Evolutionary conservation across 1,140 invertebrate species (phyloP).

Genomic region (Calliopsis andreniformis): DNA sequence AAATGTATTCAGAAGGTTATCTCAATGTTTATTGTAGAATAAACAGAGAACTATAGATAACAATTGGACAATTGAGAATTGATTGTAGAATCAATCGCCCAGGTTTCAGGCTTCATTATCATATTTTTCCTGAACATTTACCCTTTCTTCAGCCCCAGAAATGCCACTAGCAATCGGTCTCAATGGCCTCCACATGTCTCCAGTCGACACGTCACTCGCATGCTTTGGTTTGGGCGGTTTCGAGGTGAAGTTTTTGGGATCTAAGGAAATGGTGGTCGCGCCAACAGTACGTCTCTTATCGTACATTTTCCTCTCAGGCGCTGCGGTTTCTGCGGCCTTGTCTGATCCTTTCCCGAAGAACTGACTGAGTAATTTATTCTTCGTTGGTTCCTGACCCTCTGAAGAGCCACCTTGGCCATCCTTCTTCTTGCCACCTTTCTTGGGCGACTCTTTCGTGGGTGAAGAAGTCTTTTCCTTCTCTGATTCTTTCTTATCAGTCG

Average conservation of each 20-base stretch:
- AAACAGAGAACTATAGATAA: too few species aligned
- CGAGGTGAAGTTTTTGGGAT: conserved; percentile 85
- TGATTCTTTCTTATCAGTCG: conserved; percentile 77
- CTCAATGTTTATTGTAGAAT: too few species aligned
- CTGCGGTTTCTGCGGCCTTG: conserved; percentile 64
- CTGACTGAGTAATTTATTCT: conserved; percentile 74
- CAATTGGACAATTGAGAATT: too few species aligned
- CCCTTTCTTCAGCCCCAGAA: conserved; percentile 82
- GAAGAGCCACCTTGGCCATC: conserved; percentile 54
- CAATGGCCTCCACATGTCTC: conserved; percentile 88
- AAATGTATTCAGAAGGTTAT: too few species aligned
- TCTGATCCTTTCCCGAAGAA: conserved; percentile 75
- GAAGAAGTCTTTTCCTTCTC: conserved; percentile 73
- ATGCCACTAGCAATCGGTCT: conserved; percentile 87
- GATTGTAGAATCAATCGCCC: too few species aligned
- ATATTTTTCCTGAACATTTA: too few species aligned
- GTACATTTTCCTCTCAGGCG: conserved; percentile 78
- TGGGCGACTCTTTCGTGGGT: conserved; percentile 68
- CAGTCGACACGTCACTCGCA: conserved; percentile 84
- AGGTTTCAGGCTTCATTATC: too few species aligned
- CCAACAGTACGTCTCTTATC: conserved; percentile 86
- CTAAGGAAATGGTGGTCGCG: conserved; percentile 87
- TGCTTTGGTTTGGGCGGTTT: conserved; percentile 83
- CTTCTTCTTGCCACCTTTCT: conserved; percentile 74
- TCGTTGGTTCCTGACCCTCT: conserved; percentile 65